Base-by-base conservation (phyloP, 2,888 invertebrate genomes). In the Machimus rusticus region DNA sequence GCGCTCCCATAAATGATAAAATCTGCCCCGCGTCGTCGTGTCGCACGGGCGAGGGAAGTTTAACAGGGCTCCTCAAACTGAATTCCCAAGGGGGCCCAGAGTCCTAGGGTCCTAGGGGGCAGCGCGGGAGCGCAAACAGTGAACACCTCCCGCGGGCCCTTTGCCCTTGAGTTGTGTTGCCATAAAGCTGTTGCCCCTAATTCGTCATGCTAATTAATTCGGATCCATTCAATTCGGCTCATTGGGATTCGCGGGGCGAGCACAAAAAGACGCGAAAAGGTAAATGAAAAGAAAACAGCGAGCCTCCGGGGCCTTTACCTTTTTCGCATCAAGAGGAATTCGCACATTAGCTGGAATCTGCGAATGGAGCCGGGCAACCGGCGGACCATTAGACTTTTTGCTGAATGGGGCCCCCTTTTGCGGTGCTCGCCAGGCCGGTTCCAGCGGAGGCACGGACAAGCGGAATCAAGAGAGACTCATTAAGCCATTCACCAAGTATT, bases 401-500 rank as follows among this genome's bases (percentile, higher is more conserved):
- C 66, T 66, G 8, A 66, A 66, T 66, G 66, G 28, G 66, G 12
- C 23, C 66, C 66, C 66, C 66, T 66, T 46, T 23, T 66, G 23
- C 66, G 23, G 19, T 28, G 66, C 28, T 19, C 12, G 57, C 28
- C 1, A n/a, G 51, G 51, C 66, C 12, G 23, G 28, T 1, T 28
- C 8, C 28, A 46, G 0, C 57, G 66, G 28, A 66, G 66, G 66
- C 66, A 28, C 66, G 66, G 66, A 66, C 28, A 66, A 66, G 23
- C 19, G 66, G 79, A 79, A 79, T 79, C 79, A 79, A 79, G 79
- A 79, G 51, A 51, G 51, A 28, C 82, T 84, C 82, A 84, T 84
- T 84, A 84, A 84, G 82, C 66, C 82, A 84, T 84, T 84, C 82
- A 84, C 82, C 82, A 66, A 84, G 82, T 66, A 84, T 84, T 84